These are phyloP conservation scores for Mesorhabditis sp. DNA, from an alignment of 2,888 invertebrate species.

Conservation along the genomic window DNA sequence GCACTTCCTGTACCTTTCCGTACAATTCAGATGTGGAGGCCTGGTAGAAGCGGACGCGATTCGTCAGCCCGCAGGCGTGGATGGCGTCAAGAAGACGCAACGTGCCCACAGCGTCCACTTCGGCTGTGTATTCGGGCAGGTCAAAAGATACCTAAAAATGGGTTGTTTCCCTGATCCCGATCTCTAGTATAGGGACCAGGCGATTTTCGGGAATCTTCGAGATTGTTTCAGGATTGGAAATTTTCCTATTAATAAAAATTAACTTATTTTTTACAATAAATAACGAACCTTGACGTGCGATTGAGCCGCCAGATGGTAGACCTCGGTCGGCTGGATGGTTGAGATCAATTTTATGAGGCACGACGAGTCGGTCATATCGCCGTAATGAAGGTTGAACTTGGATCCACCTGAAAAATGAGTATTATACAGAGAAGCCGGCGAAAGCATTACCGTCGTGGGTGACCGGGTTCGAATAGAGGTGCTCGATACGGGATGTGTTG, in stretches of 20 bases:
- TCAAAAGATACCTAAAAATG: constrained; percentile 79
- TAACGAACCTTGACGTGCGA: constrained; percentile 87
- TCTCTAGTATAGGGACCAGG: too few species aligned
- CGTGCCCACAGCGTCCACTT: constrained; percentile 93
- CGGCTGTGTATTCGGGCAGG: constrained; percentile 95
- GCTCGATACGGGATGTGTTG: constrained; percentile 91
- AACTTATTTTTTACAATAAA: neutral
- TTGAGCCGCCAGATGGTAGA: constrained; percentile 96
- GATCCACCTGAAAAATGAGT: constrained; percentile 46
- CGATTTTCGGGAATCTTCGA: too few species aligned
- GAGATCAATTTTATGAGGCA: constrained; percentile 83
- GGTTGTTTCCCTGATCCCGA: too few species aligned
- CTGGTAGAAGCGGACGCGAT: constrained; percentile 76
- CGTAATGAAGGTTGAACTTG: constrained; percentile 87
- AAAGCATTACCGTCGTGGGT: constrained; percentile 69
- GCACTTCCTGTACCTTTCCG: constrained; percentile 85
- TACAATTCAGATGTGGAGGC: constrained; percentile 92
- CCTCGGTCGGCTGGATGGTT: constrained; percentile 79
- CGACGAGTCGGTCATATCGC: constrained; percentile 95
- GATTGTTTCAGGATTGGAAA: too few species aligned
- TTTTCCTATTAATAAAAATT: constrained; percentile 5
- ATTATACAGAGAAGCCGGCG: neutral
- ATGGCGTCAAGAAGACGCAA: constrained; percentile 85
- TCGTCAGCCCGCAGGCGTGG: constrained; percentile 78
- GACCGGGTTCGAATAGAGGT: constrained; percentile 84